Evolutionary conservation across 2,888 invertebrate genomes (phyloP), one percentile per base, ranked within the genome.

Genomic region (Lycophotia porphyrea): DNA sequence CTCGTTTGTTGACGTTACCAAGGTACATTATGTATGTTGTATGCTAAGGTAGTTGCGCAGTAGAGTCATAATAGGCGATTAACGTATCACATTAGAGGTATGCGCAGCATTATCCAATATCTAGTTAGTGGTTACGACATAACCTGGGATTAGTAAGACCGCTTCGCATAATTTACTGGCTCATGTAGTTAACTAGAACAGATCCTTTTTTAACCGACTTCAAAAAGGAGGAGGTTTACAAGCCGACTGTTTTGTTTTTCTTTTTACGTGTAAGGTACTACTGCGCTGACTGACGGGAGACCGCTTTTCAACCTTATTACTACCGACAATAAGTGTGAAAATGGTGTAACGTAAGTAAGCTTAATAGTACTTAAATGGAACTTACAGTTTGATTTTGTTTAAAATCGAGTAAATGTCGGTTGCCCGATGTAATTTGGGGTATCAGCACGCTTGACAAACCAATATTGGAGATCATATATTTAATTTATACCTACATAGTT

Each of bases 21-120:
- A 49, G 24, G 49, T 24, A 11, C n/a, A n/a, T 52, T n/a, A n/a
- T 49, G 24, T 8, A 8, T 9, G 21, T 47, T 47, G 47, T 11
- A 9, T 52, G 36, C n/a, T 18, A 24, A 47, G 9, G 24, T 36
- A 34, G 27, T 3, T 31, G 21, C 65, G 18, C 5, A 9, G 1
- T 24, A 70, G 34, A 71, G 52, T 47, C 47, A n/a, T 71, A 71
- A 64, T n/a, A 67, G 60, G 39, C 34, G 63, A 73, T 70, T 72
- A 70, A 66, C 42, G 21, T 34, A 78, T 76, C 34, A 61, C 60
- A 60, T 39, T 39, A 27, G 39, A 15, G 36, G 39, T 63, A 36
- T 63, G n/a, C 36, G 31, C 2, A 78, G 39, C n/a, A 39, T 58
- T 80, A 73, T 72, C 71, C 21, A 55, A 74, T 60, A 47, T 61